These are phyloP conservation scores for Circaetus gallicus DNA, from an alignment of 2,113 vertebrate species.

Conservation along the genomic window DNA sequence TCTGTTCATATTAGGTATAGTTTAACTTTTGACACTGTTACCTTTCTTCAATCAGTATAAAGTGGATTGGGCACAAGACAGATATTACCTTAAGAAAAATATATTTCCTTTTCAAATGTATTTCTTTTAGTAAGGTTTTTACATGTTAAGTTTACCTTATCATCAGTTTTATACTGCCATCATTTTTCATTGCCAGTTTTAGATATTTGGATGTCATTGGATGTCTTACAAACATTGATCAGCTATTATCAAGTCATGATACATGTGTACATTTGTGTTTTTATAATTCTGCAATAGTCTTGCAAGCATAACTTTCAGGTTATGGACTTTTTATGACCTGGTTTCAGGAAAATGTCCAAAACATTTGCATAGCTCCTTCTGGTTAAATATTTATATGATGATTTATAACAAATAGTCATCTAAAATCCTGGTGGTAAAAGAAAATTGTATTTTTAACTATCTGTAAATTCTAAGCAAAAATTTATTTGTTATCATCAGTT, in stretches of 20 bases:
- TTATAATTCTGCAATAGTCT: background rate
- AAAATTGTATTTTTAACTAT: background rate
- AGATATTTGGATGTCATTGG: background rate
- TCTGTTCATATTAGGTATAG: background rate
- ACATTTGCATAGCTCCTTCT: background rate
- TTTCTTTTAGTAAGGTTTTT: background rate
- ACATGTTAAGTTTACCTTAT: background rate
- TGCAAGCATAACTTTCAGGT: background rate
- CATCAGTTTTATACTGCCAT: background rate
- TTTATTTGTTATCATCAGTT: background rate
- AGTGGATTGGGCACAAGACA: background rate
- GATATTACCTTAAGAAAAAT: background rate
- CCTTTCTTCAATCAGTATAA: background rate
- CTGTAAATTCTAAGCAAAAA: background rate
- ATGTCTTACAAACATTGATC: background rate
- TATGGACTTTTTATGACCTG: background rate
- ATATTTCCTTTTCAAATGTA: background rate
- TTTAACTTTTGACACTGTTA: background rate
- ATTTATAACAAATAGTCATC: background rate
- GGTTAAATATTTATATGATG: background rate
- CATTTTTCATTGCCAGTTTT: background rate
- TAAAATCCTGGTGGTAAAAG: background rate
- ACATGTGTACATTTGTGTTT: background rate
- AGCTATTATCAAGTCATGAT: background rate
- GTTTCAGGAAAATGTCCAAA: background rate